A percentile compares a stretch with the other conserved stretches of the same genome.
These are phyloP conservation scores for Mycalesis mineus DNA, from an alignment of 2,888 invertebrate genomes.

Conservation along the genomic window DNA sequence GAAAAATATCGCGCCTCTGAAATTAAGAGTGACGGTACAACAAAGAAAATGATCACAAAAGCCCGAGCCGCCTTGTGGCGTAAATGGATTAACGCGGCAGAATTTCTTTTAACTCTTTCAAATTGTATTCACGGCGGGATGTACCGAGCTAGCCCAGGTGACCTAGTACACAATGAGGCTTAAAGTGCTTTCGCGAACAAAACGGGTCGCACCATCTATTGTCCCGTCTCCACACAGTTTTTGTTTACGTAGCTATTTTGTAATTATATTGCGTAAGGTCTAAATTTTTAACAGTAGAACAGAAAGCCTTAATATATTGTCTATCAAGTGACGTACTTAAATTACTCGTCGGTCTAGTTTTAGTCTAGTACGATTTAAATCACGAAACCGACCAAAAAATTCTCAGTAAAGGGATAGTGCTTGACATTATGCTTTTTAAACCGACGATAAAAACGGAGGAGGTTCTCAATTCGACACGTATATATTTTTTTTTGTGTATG, in stretches of 20 bases:
- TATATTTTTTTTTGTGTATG: too few species aligned
- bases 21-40: conserved; percentile 7
- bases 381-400: too few species aligned
- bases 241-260: neutral
- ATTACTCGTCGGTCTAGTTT: too few species aligned
- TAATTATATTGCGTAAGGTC: neutral
- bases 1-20: neutral
- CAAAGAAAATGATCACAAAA: conserved; percentile 10
- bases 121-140: conserved; percentile 16
- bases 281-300: too few species aligned
- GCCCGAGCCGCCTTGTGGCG: neutral
- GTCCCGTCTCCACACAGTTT: conserved; percentile 12
- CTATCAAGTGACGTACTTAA: too few species aligned
- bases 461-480: too few species aligned
- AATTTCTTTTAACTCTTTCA: conserved; percentile 15
- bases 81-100: conserved; percentile 9
- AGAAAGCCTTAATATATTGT: too few species aligned
- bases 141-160: conserved; percentile 14
- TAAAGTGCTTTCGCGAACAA: conserved; percentile 23
- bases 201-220: conserved; percentile 17
- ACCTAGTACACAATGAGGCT: conserved; percentile 20
- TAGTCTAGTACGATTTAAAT: too few species aligned
- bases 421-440: too few species aligned
- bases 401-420: too few species aligned
- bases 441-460: too few species aligned